Percentiles rank a stretch among this genome's conserved stretches.
These are phyloP conservation scores for Panagrolaimus sp. DNA, from an alignment of 1,140 invertebrate species.

Conservation along the genomic window DNA sequence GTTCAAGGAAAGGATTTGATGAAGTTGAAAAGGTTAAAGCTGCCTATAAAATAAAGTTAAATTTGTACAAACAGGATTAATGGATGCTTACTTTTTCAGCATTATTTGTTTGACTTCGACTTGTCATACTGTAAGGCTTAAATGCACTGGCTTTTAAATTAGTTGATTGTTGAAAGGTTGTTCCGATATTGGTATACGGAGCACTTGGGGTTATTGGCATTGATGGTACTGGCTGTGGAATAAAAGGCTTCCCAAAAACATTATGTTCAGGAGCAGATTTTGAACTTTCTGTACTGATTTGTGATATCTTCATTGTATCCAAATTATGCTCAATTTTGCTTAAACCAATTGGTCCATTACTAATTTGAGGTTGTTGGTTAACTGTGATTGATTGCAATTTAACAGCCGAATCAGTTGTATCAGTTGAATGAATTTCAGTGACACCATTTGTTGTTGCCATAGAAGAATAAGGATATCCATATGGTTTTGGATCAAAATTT, in stretches of 20 bases:
- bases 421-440: too few species aligned
- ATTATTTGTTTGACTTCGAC: constrained; percentile 11
- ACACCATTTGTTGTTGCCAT: not conserved
- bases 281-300: constrained; percentile 37
- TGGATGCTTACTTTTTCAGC: not conserved
- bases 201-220: constrained; percentile 24
- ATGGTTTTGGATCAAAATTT: constrained; percentile 8
- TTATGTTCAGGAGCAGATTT: constrained; percentile 33
- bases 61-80: not conserved
- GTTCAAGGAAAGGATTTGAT: constrained; percentile 46
- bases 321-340: not conserved
- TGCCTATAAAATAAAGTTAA: constrained; percentile 27
- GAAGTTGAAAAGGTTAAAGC: constrained; percentile 15
- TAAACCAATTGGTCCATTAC: too few species aligned
- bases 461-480: not conserved
- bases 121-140: constrained; percentile 33
- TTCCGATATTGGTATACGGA: constrained; percentile 17
- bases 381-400: too few species aligned
- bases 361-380: too few species aligned
- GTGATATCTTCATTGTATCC: constrained; percentile 34
- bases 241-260: constrained; percentile 16
- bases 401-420: too few species aligned
- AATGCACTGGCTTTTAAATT: not conserved
- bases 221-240: constrained; percentile 22
- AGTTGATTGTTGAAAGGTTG: not conserved